phyloP scores from a whole-genome alignment of 2,113 vertebrate species.

The Petroica traversi region DNA sequence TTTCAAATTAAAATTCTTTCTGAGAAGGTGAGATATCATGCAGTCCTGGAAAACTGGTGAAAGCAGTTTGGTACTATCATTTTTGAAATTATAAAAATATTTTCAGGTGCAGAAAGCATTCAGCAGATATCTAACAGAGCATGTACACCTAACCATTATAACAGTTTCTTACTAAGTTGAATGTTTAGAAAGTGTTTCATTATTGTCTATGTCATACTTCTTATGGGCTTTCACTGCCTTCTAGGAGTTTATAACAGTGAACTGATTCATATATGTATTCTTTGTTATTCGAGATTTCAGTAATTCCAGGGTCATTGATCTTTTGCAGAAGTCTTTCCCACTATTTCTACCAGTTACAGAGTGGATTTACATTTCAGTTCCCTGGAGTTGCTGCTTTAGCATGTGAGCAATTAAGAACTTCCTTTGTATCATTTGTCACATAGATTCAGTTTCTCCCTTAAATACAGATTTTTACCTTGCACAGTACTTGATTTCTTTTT shows the following conservation, averaged over 20 bases:
- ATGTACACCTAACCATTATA: background rate
- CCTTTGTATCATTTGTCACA: background rate
- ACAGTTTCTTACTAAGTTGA: background rate
- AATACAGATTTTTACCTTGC: background rate
- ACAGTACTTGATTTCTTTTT: background rate
- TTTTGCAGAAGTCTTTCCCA: background rate
- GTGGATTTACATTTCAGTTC: background rate
- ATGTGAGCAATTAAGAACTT: background rate
- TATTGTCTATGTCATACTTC: too few relatives aligned
- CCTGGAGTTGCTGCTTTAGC: background rate
- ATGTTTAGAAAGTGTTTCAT: background rate
- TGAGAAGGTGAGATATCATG: background rate
- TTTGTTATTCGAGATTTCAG: background rate
- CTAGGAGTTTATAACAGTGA: background rate
- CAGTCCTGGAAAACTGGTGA: background rate
- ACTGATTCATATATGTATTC: background rate
- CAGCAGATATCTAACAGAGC: background rate
- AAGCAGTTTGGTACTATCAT: background rate
- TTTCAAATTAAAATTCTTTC: background rate
- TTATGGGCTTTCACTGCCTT: background rate
- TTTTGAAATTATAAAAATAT: background rate
- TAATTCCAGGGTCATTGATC: background rate
- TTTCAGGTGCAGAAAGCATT: background rate
- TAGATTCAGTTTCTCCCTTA: background rate
- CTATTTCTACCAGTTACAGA: background rate